Percentiles rank a stretch among this genome's conserved stretches.
Conservation (phyloP, 2,888 invertebrate species). For the Idaea biselata region DNA sequence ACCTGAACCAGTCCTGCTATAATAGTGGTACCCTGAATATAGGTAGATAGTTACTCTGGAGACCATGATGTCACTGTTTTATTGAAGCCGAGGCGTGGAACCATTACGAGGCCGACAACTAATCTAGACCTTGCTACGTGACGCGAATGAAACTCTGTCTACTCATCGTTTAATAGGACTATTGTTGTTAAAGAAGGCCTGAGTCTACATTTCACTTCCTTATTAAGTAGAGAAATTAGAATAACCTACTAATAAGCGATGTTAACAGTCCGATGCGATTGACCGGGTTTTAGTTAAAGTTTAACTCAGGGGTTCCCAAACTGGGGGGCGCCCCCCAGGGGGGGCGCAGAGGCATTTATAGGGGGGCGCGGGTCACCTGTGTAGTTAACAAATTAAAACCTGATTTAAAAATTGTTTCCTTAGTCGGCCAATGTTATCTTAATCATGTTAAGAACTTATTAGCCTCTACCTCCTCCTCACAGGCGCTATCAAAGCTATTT, state of each 20-base stretch:
- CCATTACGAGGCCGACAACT: slow-evolving; percentile 26
- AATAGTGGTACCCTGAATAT: background rate
- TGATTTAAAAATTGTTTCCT: too few relatives aligned
- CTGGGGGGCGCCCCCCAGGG: too few relatives aligned
- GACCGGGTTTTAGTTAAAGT: too few relatives aligned
- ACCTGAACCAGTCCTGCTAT: slow-evolving; percentile 20
- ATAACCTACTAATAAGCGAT: background rate
- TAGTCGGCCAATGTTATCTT: too few relatives aligned
- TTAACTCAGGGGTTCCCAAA: too few relatives aligned
- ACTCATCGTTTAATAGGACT: slow-evolving; percentile 7
- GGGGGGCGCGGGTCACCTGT: too few relatives aligned
- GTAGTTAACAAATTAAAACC: too few relatives aligned
- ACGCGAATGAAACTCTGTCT: slow-evolving; percentile 6
- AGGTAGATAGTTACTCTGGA: slow-evolving; percentile 13
- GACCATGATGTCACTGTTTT: slow-evolving; percentile 23
- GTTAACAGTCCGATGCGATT: background rate
- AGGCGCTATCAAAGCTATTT: too few relatives aligned
- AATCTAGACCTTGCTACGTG: slow-evolving; percentile 25
- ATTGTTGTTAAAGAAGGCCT: background rate
- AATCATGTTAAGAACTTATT: too few relatives aligned
- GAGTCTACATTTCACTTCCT: background rate
- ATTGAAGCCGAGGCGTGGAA: slow-evolving; percentile 18
- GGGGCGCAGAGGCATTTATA: too few relatives aligned
- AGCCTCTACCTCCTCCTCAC: too few relatives aligned
- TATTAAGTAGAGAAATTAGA: background rate